phyloP scores from a whole-genome alignment of 2,113 vertebrate species.

The Phaethornis superciliosus region DNA sequence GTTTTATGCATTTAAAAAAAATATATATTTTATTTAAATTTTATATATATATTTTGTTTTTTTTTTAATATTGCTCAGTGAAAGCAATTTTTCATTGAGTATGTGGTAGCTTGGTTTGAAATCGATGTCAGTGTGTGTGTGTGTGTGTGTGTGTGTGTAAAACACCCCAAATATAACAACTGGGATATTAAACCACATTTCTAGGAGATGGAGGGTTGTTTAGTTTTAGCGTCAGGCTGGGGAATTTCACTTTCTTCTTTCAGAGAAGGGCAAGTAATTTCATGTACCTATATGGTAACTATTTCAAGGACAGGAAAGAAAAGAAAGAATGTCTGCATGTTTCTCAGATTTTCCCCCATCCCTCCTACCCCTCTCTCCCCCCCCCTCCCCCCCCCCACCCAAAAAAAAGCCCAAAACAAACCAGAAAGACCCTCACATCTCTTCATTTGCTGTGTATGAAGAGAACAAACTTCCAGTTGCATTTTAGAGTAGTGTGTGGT shows the following conservation, averaged over 20 bases:
- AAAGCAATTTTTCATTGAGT: neutral
- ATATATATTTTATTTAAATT: too few relatives aligned
- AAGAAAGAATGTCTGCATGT: neutral
- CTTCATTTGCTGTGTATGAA: neutral
- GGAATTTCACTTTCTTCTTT: neutral
- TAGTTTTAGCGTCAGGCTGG: neutral
- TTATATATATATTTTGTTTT: too few relatives aligned
- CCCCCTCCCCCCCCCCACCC: too few relatives aligned
- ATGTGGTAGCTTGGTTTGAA: accelerated
- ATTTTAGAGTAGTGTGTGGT: neutral
- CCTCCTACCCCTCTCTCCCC: too few relatives aligned
- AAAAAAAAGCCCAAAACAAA: too few relatives aligned
- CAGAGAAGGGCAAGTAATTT: neutral
- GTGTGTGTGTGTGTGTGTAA: too few relatives aligned
- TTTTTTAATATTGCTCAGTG: neutral
- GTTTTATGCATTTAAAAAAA: too few relatives aligned
- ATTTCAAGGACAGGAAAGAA: neutral
- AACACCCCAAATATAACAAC: neutral
- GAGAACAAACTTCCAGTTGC: neutral
- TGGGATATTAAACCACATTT: neutral
- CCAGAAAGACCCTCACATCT: too few relatives aligned
- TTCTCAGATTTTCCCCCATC: too few relatives aligned
- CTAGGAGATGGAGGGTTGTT: neutral
- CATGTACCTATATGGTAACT: too few relatives aligned
- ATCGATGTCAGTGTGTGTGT: neutral